phyloP scores from a whole-genome alignment of 2,888 invertebrate species.

The Sinotaia quadrata region DNA sequence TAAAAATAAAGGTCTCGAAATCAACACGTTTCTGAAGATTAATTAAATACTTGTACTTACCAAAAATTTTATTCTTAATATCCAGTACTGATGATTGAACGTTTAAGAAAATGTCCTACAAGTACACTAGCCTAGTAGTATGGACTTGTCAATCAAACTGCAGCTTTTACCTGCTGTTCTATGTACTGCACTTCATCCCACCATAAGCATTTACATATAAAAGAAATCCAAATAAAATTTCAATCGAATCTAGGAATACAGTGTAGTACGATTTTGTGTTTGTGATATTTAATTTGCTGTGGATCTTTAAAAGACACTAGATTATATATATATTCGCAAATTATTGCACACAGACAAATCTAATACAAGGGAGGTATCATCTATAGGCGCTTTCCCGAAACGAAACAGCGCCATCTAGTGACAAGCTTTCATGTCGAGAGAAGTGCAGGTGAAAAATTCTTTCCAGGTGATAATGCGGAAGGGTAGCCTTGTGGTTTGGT shows the following conservation, averaged over 20 bases:
- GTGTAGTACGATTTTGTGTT: too few relatives aligned
- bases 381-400: conserved; percentile 2
- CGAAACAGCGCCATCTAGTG: conserved; percentile 16
- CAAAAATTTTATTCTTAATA: neutral
- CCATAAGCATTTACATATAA: too few relatives aligned
- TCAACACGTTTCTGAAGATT: neutral
- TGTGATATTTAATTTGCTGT: too few relatives aligned
- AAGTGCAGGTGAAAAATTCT: conserved; percentile 13
- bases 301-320: too few relatives aligned
- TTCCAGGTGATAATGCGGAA: conserved; percentile 1
- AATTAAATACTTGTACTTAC: neutral
- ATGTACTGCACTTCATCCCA: neutral
- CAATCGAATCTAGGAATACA: neutral
- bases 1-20: too few relatives aligned
- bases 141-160: conserved; percentile 26
- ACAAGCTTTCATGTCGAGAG: conserved; percentile 13
- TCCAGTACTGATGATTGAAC: neutral
- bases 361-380: too few relatives aligned
- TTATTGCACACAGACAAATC: too few relatives aligned
- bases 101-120: conserved; percentile 14
- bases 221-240: neutral
- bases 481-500: neutral
- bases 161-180: conserved; percentile 21
- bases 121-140: neutral
- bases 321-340: too few relatives aligned